Percentiles rank a stretch among this genome's conserved stretches.
These are phyloP conservation scores for Marmota monax DNA, from an alignment of 2,113 vertebrate species.

Conservation along the genomic window DNA sequence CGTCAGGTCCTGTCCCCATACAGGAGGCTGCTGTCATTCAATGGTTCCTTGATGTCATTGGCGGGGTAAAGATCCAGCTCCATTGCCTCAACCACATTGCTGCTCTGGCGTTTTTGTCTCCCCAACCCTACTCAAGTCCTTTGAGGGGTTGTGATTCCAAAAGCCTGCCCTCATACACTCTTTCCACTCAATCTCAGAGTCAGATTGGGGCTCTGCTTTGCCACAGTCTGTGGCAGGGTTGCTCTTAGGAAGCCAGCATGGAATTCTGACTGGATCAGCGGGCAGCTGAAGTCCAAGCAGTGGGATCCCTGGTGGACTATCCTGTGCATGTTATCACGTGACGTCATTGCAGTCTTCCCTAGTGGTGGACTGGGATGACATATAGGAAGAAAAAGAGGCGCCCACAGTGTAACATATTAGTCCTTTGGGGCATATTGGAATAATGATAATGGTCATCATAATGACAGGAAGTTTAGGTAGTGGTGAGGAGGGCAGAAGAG, in stretches of 20 bases:
- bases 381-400: neutral
- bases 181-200: too few species aligned
- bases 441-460: neutral
- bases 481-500: neutral
- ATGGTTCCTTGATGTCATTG: neutral
- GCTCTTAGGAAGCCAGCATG: neutral
- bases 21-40: rapidly evolving
- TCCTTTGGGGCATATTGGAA: neutral
- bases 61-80: neutral
- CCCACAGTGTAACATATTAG: neutral
- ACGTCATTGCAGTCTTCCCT: neutral
- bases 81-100: neutral
- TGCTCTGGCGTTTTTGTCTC: too few species aligned
- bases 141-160: too few species aligned
- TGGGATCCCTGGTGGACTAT: too few species aligned
- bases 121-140: neutral
- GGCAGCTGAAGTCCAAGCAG: neutral
- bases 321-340: too few species aligned
- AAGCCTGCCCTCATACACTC: neutral
- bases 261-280: neutral
- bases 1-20: neutral
- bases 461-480: neutral
- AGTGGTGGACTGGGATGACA: neutral
- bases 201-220: neutral
- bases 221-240: neutral